phyloP scores from a whole-genome alignment of 2,113 vertebrate genomes.

The Sinocyclocheilus grahami region DNA sequence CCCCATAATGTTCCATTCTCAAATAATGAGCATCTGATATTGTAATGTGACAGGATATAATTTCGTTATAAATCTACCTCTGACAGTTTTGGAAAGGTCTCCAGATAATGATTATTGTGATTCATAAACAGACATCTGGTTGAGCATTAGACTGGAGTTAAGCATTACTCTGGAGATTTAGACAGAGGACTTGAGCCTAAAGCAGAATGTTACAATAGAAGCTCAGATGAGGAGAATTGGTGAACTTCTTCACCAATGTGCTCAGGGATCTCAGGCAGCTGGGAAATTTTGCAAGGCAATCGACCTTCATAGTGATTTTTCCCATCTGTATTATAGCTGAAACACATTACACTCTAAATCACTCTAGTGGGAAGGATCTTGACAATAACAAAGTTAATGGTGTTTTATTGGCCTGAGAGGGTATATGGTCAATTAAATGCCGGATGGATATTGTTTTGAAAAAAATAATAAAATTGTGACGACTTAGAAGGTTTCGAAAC shows the following conservation, averaged over 20 bases:
- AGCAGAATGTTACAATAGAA: constrained; percentile 10
- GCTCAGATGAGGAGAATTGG: constrained; percentile 27
- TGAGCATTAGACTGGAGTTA: constrained; percentile 15
- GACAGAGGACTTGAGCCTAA: constrained; percentile 9
- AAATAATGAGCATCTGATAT: constrained; percentile 25
- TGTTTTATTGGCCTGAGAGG: constrained; percentile 47
- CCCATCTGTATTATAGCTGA: constrained; percentile 33
- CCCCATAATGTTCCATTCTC: constrained; percentile 16
- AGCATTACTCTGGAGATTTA: neutral
- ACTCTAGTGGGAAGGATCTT: constrained; percentile 36
- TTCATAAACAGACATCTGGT: constrained; percentile 34
- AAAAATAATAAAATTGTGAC: neutral
- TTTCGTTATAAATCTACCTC: constrained; percentile 30
- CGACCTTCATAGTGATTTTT: constrained; percentile 30
- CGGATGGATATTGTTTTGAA: constrained; percentile 30
- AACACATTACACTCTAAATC: constrained; percentile 45
- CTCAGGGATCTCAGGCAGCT: constrained; percentile 34
- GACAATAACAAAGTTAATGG: constrained; percentile 43
- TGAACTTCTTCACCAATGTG: constrained; percentile 22
- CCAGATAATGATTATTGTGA: constrained; percentile 36
- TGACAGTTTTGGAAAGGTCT: constrained; percentile 34
- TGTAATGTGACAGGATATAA: constrained; percentile 13
- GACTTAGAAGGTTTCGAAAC: neutral
- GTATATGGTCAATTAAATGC: constrained; percentile 48
- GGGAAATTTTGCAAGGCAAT: constrained; percentile 21